Conservation (phyloP, 2,797 vertebrate genomes). For the Anguilla megastoma region DNA sequence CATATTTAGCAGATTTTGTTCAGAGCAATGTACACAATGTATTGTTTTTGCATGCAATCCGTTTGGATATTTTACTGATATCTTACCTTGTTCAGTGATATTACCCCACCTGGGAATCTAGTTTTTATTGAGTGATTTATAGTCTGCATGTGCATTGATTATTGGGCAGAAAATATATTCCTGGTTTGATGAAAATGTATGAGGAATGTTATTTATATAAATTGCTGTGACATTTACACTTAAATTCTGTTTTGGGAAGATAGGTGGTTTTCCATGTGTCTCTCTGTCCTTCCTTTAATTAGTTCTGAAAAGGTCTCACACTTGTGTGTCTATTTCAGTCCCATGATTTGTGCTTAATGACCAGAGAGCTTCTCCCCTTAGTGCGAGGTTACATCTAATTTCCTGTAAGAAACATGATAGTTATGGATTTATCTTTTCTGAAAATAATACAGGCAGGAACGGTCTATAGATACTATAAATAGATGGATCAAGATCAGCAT, state of each 20-base stretch:
- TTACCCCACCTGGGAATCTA: background rate
- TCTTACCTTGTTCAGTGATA: background rate
- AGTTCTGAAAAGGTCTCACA: constrained; percentile 16
- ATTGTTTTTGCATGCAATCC: background rate
- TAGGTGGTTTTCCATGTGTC: background rate
- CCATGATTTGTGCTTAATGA: background rate
- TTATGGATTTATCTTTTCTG: background rate
- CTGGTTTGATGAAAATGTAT: constrained; percentile 6
- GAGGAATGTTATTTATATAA: background rate
- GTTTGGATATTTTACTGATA: background rate
- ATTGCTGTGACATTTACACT: constrained; percentile 2
- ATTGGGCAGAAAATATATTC: background rate
- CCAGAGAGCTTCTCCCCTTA: background rate
- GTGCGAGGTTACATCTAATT: background rate
- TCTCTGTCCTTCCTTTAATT: constrained; percentile 13
- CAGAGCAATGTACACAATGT: background rate
- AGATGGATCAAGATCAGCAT: constrained; percentile 12
- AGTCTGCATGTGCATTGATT: background rate
- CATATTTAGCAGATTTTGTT: background rate
- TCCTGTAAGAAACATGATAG: constrained; percentile 9
- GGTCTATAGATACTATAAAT: background rate
- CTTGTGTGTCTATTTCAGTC: constrained; percentile 18
- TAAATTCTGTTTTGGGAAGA: background rate
- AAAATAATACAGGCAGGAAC: background rate
- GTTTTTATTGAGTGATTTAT: background rate